These are phyloP conservation scores for Gobius niger DNA, from an alignment of 2,113 vertebrate genomes.

Conservation along the genomic window DNA sequence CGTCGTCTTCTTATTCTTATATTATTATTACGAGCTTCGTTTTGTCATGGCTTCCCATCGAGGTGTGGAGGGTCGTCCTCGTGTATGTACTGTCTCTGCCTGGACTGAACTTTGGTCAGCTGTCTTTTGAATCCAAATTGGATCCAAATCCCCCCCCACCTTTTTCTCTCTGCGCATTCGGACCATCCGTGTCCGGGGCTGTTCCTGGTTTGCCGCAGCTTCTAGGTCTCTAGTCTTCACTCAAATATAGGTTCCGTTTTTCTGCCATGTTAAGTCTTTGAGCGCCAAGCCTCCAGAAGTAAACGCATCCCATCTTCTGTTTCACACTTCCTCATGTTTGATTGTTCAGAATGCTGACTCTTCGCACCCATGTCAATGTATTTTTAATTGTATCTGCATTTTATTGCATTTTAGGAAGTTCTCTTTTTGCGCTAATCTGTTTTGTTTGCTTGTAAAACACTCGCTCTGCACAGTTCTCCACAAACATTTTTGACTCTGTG, in stretches of 20 bases:
- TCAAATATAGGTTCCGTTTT: conserved; percentile 24
- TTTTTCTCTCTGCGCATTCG: conserved; percentile 45
- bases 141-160: conserved; percentile 7
- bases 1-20: conserved; percentile 43
- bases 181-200: conserved; percentile 48
- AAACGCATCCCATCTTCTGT: conserved; percentile 45
- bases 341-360: conserved; percentile 24
- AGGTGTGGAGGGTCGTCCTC: conserved; percentile 42
- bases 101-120: conserved; percentile 54
- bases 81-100: conserved; percentile 57
- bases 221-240: conserved; percentile 45
- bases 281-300: conserved; percentile 40
- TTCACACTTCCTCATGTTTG: conserved; percentile 34
- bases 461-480: conserved; percentile 12
- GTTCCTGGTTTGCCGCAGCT: conserved; percentile 40
- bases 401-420: conserved; percentile 60
- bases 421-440: conserved; percentile 35
- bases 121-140: conserved; percentile 49
- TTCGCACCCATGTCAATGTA: conserved; percentile 33
- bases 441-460: conserved; percentile 5
- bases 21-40: conserved; percentile 49
- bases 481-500: conserved; percentile 35
- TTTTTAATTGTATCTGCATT: conserved; percentile 54
- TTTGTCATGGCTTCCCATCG: conserved; percentile 51
- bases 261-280: conserved; percentile 36